phyloP scores from a whole-genome alignment of 2,888 invertebrate genomes.

The Synergus umbraculus region DNA sequence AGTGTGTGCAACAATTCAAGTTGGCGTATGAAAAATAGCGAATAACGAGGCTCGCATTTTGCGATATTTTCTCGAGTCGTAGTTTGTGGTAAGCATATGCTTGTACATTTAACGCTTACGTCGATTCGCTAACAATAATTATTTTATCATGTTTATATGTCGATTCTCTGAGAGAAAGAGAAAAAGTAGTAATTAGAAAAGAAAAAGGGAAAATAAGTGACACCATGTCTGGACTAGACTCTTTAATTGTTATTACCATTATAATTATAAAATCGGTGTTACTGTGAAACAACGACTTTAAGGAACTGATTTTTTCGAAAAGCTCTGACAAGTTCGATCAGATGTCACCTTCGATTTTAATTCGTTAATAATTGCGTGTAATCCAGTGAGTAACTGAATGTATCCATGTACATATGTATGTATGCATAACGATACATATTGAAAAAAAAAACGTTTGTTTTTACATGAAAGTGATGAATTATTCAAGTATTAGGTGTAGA shows the following conservation, averaged over 20 bases:
- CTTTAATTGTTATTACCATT: background rate
- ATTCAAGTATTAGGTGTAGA: background rate
- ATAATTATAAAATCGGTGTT: background rate
- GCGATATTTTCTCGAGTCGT: background rate
- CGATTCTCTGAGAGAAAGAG: background rate
- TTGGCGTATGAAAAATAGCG: background rate
- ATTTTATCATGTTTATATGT: slow-evolving; percentile 4
- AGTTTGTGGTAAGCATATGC: slow-evolving; percentile 3
- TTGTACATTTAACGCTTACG: slow-evolving; percentile 19
- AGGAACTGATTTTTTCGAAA: background rate
- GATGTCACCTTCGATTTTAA: slow-evolving; percentile 1
- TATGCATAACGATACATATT: background rate
- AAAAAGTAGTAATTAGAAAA: slow-evolving; percentile 1
- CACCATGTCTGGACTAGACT: background rate
- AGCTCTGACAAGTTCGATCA: background rate
- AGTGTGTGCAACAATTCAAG: slow-evolving; percentile 5
- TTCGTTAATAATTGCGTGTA: slow-evolving; percentile 1
- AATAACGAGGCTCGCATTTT: background rate
- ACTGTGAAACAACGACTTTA: slow-evolving; percentile 19
- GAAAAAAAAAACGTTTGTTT: background rate
- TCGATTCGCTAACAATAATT: slow-evolving; percentile 27
- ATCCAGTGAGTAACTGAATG: background rate
- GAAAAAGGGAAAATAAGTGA: background rate
- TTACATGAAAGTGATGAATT: background rate
- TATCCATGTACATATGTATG: slow-evolving; percentile 1